Evolutionary conservation across 2,797 vertebrate species (phyloP).

Genomic region (Thaleichthys pacificus): DNA sequence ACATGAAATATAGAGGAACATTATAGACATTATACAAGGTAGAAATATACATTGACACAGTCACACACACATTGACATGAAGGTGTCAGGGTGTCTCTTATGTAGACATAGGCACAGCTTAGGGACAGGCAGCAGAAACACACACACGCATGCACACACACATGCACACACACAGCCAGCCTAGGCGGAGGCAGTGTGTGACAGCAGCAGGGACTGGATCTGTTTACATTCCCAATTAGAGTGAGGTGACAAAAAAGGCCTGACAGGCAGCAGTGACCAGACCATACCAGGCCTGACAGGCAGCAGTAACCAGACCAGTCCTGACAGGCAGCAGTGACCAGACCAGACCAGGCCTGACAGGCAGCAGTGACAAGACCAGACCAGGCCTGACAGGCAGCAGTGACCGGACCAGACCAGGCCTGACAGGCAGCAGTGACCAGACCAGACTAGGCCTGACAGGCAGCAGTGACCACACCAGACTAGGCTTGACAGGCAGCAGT

Average conservation of each 20-base stretch:
- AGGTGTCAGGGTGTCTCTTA: no score
- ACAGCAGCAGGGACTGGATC: not conserved
- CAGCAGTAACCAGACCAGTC: no score
- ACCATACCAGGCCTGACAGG: no score
- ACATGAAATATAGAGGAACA: not conserved
- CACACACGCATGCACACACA: not conserved
- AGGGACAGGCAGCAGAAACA: conserved; percentile 12
- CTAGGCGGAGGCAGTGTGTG: conserved; percentile 13
- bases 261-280: conserved; percentile 13
- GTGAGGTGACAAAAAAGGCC: no score
- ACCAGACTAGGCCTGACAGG: not conserved
- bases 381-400: no score
- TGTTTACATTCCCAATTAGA: not conserved
- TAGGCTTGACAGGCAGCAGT: not conserved
- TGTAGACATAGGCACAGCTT: conserved; percentile 24
- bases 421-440: not conserved
- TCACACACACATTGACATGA: no score
- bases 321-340: no score
- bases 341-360: no score
- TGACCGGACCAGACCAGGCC: not conserved
- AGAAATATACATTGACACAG: no score
- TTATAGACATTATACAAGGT: no score
- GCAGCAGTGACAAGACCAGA: not conserved
- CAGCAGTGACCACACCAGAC: not conserved
- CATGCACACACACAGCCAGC: not conserved